A percentile compares a stretch with the other conserved stretches of the same genome.
phyloP scores from a whole-genome alignment of 2,888 invertebrate species.

The Bombyx huttoni region DNA sequence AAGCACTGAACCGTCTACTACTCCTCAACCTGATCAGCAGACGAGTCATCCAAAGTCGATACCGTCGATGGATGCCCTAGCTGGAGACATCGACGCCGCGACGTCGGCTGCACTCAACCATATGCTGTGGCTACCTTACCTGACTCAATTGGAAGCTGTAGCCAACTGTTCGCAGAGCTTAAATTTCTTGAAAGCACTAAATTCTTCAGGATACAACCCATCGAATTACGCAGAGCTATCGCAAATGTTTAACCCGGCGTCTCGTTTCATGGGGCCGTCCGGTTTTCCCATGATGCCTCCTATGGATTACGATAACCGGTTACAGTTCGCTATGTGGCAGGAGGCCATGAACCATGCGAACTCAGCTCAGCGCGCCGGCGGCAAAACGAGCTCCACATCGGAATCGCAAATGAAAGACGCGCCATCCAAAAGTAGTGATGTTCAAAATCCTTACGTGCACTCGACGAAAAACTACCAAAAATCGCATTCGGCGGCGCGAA shows the following conservation, averaged over 20 bases:
- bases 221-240: slow-evolving; percentile 62
- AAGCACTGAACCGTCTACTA: slow-evolving; percentile 18
- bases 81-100: slow-evolving; percentile 78
- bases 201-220: slow-evolving; percentile 59
- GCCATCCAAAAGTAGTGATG: slow-evolving; percentile 44
- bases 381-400: slow-evolving; percentile 13
- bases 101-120: slow-evolving; percentile 79
- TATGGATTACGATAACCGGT: slow-evolving; percentile 67
- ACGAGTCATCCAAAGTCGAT: slow-evolving; percentile 39
- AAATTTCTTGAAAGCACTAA: slow-evolving; percentile 73
- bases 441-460: slow-evolving; percentile 57
- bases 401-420: slow-evolving; percentile 47
- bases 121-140: slow-evolving; percentile 82
- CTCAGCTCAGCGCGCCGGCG: slow-evolving; percentile 45
- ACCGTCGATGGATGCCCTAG: slow-evolving; percentile 56
- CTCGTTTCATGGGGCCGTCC: slow-evolving; percentile 51
- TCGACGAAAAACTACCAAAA: slow-evolving; percentile 53
- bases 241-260: slow-evolving; percentile 58
- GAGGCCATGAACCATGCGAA: slow-evolving; percentile 75
- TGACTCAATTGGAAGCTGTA: slow-evolving; percentile 74
- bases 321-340: slow-evolving; percentile 79
- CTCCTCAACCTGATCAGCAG: slow-evolving; percentile 8
- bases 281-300: slow-evolving; percentile 54
- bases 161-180: slow-evolving; percentile 70
- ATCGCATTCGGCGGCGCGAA: slow-evolving; percentile 56